Base-by-base conservation (phyloP, 2,113 vertebrate genomes). In the Bufo gargarizans region DNA sequence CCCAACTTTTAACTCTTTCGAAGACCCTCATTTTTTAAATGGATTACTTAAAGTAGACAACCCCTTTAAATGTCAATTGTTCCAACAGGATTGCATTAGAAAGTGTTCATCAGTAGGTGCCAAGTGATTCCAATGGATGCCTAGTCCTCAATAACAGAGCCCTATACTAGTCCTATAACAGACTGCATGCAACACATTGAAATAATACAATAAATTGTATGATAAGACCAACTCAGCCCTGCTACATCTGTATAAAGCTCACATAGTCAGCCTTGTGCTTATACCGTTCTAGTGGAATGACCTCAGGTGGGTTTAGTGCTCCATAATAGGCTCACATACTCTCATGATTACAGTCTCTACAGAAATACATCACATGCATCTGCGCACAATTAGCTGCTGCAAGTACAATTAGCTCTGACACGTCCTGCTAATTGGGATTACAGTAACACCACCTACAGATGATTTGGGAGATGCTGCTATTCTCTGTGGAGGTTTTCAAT, bases 321-420 rank as follows among this genome's bases (percentile, higher is more conserved):
- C 55, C 33, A 55, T 81, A 81, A 81, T 81, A 45, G 56, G 78
- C 78, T 81, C 56, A 61, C 12, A 45, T 19, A 59, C 56, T 81
- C 58, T 61, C 22, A 61, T 58, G 78, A 81, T 61, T 45, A 14
- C 55, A 19, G 3, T 61, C 22, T 81, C 14, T 61, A 61, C 12
- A 59, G n/a, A 80, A 56, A 80, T 58, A 33, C 55, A 45, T 45
- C n/a, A 7, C 13, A 59, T 17, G 0, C 78, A 81, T 22, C 55
- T 81, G 78, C 10, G 43, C 78, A 43, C 78, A 81, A 43, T 59
- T 81, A 81, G 10, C 56, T 33, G 56, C 22, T 61, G 45, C 53
- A 58, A 56, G 55, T 56, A 80, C 77, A 80, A 80, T 80, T 56
- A 80, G 56, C 56, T 59, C 56, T 61, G 56, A 81, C 78, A 81